These are phyloP conservation scores for Wasmannia auropunctata DNA, from an alignment of 1,140 invertebrate species.

Conservation along the genomic window DNA sequence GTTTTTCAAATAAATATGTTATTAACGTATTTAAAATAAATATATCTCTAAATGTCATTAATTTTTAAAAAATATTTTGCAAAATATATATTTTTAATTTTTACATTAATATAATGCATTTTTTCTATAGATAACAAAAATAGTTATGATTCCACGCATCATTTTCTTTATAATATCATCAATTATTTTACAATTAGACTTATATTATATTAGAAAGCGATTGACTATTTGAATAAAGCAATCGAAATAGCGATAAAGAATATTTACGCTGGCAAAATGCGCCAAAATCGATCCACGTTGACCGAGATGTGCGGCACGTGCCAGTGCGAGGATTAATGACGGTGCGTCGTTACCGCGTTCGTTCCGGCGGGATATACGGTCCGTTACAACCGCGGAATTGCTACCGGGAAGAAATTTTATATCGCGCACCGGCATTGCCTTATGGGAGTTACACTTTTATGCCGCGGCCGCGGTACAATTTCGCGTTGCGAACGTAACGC, in stretches of 20 bases:
- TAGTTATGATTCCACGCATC: no score
- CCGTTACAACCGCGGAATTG: conserved; percentile 11
- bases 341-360: conserved; percentile 8
- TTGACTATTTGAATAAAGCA: background rate
- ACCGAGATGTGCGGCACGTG: conserved; percentile 22
- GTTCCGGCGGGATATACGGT: conserved; percentile 12
- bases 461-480: conserved; percentile 48
- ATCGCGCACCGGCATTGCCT: conserved; percentile 16
- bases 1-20: no score
- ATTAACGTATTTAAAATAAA: no score
- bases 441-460: conserved; percentile 63
- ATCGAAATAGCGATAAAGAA: conserved; percentile 4
- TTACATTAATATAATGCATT: no score
- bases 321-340: conserved; percentile 51
- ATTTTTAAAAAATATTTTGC: no score
- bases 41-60: no score
- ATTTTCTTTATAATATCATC: background rate
- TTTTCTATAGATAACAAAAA: no score
- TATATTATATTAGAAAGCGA: background rate
- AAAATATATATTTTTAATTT: no score
- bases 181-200: background rate
- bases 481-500: conserved; percentile 10
- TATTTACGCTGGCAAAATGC: conserved; percentile 5
- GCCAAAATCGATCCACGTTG: background rate
- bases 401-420: conserved; percentile 53